phyloP scores from a whole-genome alignment of 2,888 invertebrate genomes.

The Tanytarsus gracilentus region DNA sequence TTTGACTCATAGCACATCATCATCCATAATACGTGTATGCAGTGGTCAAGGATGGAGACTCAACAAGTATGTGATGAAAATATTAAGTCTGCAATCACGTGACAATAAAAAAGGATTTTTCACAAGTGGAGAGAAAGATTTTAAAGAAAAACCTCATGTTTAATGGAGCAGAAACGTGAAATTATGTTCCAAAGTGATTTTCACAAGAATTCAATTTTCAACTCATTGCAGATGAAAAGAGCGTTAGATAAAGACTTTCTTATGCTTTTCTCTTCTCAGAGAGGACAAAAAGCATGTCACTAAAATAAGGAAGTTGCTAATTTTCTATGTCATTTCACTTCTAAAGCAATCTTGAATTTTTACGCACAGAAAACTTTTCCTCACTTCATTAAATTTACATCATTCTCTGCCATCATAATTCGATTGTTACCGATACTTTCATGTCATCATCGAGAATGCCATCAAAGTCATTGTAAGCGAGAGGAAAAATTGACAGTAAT shows the following conservation, averaged over 20 bases:
- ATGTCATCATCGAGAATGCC: background rate
- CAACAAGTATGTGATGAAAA: constrained; percentile 25
- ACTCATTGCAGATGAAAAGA: background rate
- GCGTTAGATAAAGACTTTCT: background rate
- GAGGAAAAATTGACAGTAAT: constrained; percentile 18
- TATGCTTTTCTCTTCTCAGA: too few species aligned
- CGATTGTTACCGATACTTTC: constrained; percentile 26
- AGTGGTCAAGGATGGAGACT: constrained; percentile 9
- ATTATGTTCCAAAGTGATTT: background rate
- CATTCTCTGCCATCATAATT: constrained; percentile 12
- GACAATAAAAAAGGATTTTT: constrained; percentile 1
- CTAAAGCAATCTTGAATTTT: background rate
- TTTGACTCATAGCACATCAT: too few species aligned
- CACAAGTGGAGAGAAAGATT: background rate
- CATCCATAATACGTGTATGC: too few species aligned
- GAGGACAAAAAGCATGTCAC: constrained; percentile 1
- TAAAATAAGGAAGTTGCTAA: constrained; percentile 6
- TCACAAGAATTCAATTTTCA: background rate
- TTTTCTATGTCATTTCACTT: constrained; percentile 4
- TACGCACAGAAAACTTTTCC: background rate
- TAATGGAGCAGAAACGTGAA: constrained; percentile 20
- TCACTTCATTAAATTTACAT: background rate
- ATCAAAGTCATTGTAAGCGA: background rate
- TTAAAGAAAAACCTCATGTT: constrained; percentile 8
- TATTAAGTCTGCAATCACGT: constrained; percentile 12